Conservation (phyloP, 2,797 vertebrate genomes). For the Amblyopsis hoosieri region DNA sequence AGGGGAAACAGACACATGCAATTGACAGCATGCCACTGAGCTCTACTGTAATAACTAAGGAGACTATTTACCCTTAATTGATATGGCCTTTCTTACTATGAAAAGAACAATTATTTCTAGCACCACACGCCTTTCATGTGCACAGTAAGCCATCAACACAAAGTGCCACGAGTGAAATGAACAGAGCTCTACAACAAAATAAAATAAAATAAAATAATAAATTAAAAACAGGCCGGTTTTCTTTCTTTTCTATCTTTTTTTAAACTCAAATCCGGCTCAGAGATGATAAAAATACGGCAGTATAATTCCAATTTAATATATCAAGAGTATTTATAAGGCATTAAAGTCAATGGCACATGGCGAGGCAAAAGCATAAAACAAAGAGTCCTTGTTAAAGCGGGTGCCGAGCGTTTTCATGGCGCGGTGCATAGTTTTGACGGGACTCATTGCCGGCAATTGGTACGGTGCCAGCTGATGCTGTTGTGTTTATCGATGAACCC, state of each 20-base stretch:
- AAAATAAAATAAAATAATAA: conserved; percentile 7
- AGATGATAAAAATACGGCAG: conserved; percentile 76
- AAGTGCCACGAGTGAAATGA: conserved; percentile 80
- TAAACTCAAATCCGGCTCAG: conserved; percentile 68
- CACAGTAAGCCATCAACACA: conserved; percentile 80
- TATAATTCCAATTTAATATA: conserved; percentile 80
- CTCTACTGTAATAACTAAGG: conserved; percentile 80
- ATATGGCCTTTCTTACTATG: conserved; percentile 84
- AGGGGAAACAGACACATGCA: conserved; percentile 48
- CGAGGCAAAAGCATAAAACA: conserved; percentile 76
- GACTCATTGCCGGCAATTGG: conserved; percentile 59
- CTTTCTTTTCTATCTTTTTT: conserved; percentile 56
- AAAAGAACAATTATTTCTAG: conserved; percentile 84
- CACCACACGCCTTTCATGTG: conserved; percentile 74
- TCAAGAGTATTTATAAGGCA: conserved; percentile 81
- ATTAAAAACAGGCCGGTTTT: conserved; percentile 51
- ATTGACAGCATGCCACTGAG: conserved; percentile 76
- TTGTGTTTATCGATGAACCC: conserved; percentile 57
- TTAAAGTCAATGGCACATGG: conserved; percentile 81
- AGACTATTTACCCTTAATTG: conserved; percentile 85
- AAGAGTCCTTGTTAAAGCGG: conserved; percentile 76
- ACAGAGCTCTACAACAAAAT: conserved; percentile 60
- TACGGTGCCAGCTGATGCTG: conserved; percentile 28
- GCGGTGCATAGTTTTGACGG: conserved; percentile 72
- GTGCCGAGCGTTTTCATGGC: conserved; percentile 76